Evolutionary conservation across 2,113 vertebrate genomes (phyloP), one percentile per base, ranked within the genome.

Genomic region (Columba janthina): DNA sequence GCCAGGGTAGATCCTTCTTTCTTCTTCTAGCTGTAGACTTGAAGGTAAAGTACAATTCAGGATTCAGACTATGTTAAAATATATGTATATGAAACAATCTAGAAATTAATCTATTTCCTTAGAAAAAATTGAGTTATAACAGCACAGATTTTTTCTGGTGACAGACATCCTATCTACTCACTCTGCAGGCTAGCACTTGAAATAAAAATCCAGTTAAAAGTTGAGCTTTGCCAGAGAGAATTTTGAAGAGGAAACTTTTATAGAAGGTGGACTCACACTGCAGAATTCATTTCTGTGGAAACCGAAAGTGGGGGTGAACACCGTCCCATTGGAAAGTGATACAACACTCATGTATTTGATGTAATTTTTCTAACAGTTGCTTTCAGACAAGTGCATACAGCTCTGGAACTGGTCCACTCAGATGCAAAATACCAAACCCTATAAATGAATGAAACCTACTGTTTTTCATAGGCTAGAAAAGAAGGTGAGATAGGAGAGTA

Each of bases 251-350:
- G 1, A 77, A 80, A 28, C 12, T 70, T 61, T 56, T 69, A 32
- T 5, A 71, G 5, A 7, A 83, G 16, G 28, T 67, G 25, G 4
- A 28, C 20, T 77, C 69, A 24, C 3, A 17, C 3, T 19, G 9
- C 19, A 48, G 7, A 93, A 74, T 87, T 81, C 0, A 58, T 57
- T 77, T 65, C 28, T 46, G 20, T 15, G 61, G 57, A 62, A 71
- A 25, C 3, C 2, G 2, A 16, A 70, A 56, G 6, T 19, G 11
- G 61, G 2, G 1, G 2, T n/a, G 15, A 88, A 48, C 8, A 32
- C 4, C 34, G 6, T 66, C 9, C 18, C 6, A 19, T 4, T 79
- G 48, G 19, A 72, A 65, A 75, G 34, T n/a, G 3, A 6, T 34
- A 32, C 26, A 73, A 58, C 5, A 14, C 5, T 36, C 7, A 19